Base-by-base conservation (phyloP, 2,888 invertebrate species). In the Gisinianus flammeolus region DNA sequence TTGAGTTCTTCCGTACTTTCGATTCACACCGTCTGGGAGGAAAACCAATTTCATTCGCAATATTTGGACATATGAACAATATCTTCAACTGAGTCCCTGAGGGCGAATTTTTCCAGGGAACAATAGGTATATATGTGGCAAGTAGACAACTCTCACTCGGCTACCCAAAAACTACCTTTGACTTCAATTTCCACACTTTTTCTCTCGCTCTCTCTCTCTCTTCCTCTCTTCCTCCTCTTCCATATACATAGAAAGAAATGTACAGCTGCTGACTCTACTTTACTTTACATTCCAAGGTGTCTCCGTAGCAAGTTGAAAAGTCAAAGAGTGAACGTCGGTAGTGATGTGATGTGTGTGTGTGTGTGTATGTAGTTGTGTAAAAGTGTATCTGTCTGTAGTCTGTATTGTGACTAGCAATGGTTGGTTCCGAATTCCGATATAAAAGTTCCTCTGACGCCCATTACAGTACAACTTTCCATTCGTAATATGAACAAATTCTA, bases 31-130 rank as follows among this genome's bases (percentile, higher is more conserved):
- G 71, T 71, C 71, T 75, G 66, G 75, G 75, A 70, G 62, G 70
- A 66, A 79, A 79, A 79, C 79, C 79, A 79, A 79, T 79, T 79
- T 79, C 74, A 66, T 69, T 79, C 70, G 69, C 75, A 79, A 79
- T 76, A 79, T 76, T 75, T 72, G 78, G 66, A 70, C 78, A 73
- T 72, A 72, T 72, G 72, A 72, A 78, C 67, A 78, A 73, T 78
- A 74, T 74, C 64, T 74, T 26, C 64, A 74, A 62, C 64, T 44
- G 33, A 33, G 73, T 74, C 73, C 73, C 73, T 35, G 33, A 74
- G 58, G 73, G 73, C 73, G 58, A 31, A 74, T 74, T 64, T 74
- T 74, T 74, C 44, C 58, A 28, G 64, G 8, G 73, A 64, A 44
- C 44, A 44, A 19, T 6, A 12, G 16, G 52, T 52, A 26, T 44